A percentile compares a stretch with the other conserved stretches of the same genome.
These are phyloP conservation scores for Etheostoma perlongum DNA, from an alignment of 2,797 vertebrate species.

Conservation along the genomic window DNA sequence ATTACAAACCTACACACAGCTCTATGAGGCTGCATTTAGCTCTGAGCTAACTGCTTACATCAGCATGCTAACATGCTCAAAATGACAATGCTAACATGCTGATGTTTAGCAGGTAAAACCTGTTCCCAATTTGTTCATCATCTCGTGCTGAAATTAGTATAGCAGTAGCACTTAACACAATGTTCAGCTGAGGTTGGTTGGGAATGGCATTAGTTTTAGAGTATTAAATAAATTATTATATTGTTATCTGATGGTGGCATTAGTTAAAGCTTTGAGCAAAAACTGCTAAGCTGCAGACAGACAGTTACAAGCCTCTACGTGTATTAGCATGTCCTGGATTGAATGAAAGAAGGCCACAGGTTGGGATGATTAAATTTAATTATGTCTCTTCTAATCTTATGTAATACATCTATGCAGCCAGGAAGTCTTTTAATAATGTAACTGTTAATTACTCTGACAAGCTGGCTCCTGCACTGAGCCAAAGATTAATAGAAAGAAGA, in stretches of 20 bases:
- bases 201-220: background rate
- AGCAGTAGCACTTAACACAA: background rate
- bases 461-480: constrained; percentile 10
- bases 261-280: background rate
- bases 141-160: background rate
- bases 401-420: constrained; percentile 20
- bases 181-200: background rate
- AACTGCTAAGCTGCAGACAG: background rate
- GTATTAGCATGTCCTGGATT: constrained; percentile 14
- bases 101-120: background rate
- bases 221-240: background rate
- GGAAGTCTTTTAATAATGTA: constrained; percentile 57
- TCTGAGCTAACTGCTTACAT: constrained; percentile 11
- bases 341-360: constrained; percentile 25
- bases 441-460: constrained; percentile 38
- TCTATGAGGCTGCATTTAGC: background rate
- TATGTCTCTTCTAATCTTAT: constrained; percentile 28
- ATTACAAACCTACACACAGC: background rate
- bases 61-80: background rate
- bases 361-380: constrained; percentile 33
- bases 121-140: no score
- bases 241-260: background rate
- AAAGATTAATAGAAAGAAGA: constrained; percentile 29
- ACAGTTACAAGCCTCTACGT: background rate
- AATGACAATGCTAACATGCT: background rate